Evolutionary conservation across 2,113 vertebrate species (phyloP), one percentile per base, ranked within the genome.

Genomic region (Actinemys pallida): DNA sequence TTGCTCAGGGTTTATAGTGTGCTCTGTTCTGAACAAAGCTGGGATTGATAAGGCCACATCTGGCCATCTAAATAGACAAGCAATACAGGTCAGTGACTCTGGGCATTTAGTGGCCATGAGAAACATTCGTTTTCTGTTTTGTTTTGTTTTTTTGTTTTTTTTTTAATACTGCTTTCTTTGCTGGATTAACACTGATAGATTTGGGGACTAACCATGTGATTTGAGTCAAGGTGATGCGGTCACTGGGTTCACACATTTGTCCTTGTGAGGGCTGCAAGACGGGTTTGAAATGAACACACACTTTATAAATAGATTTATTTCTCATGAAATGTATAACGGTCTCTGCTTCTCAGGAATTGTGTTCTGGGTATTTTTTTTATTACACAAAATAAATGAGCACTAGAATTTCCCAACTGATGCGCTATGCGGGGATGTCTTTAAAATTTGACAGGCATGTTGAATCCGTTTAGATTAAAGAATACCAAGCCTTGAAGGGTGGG

Each of bases 241-340:
- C 47, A 54, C 80, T 92, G 83, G 10, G 16, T 16, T 96, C 75
- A 39, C 3, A 0, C 0, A 0, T 83, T 91, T 87, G 53, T 35
- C 79, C 75, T 79, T 47, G 29, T 56, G 54, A 94, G 54, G n/a
- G 83, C 42, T 95, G 95, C 94, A 62, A 81, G 83, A 81, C 89
- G 0, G 0, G 11, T 72, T 78, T 83, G 92, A 94, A 95, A 82
- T 94, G 56, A 93, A 52, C 75, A 2, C 1, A 0, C 59, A 72
- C n/a, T 56, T 94, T 93, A 92, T 93, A 95, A 95, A 95, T 95
- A 95, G 95, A 92, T 91, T 91, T 27, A 11, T 97, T 89, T 93
- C 87, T 95, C 87, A 93, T 81, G 57, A 94, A 95, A 90, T 90
- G 92, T 87, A 87, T 86, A 94, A 3, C 82, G 90, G 88, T 56